phyloP scores from a whole-genome alignment of 1,140 invertebrate genomes.

The Papilio machaon region DNA sequence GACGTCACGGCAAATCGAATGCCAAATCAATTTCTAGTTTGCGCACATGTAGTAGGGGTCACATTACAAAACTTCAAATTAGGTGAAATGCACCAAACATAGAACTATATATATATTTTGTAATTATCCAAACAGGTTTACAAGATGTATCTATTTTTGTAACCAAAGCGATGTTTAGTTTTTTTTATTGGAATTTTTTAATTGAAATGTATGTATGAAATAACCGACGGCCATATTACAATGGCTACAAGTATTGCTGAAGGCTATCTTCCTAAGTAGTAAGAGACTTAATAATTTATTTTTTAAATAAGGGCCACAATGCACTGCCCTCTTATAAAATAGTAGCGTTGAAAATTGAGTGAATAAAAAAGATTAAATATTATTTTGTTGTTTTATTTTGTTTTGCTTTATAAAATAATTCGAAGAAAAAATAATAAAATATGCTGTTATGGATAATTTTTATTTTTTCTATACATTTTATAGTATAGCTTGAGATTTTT shows the following conservation, averaged over 20 bases:
- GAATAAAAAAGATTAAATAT: conserved; percentile 57
- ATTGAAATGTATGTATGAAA: conserved; percentile 15
- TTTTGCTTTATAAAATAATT: too few species aligned
- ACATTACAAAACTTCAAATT: not conserved
- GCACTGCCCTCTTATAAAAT: conserved; percentile 64
- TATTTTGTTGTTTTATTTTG: conserved; percentile 44
- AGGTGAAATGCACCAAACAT: conserved; percentile 12
- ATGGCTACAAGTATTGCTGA: conserved; percentile 53
- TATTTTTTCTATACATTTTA: not conserved
- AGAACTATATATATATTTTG: conserved; percentile 9
- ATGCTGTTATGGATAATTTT: not conserved
- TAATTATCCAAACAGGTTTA: conserved; percentile 23
- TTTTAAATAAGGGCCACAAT: conserved; percentile 57
- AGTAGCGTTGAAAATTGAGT: conserved; percentile 65
- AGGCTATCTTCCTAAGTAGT: conserved; percentile 70
- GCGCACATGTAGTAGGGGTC: not conserved
- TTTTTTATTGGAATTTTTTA: conserved; percentile 33
- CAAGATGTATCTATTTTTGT: conserved; percentile 37
- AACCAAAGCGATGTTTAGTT: conserved; percentile 31
- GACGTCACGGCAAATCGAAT: not conserved
- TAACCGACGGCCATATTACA: conserved; percentile 9
- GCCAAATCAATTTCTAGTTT: not conserved
- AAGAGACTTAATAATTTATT: conserved; percentile 71
- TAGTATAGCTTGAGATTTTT: not conserved
- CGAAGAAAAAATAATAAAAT: not conserved